Evolutionary conservation across 2,797 vertebrate genomes (phyloP).

Genomic region (Rhodeus uyekii): DNA sequence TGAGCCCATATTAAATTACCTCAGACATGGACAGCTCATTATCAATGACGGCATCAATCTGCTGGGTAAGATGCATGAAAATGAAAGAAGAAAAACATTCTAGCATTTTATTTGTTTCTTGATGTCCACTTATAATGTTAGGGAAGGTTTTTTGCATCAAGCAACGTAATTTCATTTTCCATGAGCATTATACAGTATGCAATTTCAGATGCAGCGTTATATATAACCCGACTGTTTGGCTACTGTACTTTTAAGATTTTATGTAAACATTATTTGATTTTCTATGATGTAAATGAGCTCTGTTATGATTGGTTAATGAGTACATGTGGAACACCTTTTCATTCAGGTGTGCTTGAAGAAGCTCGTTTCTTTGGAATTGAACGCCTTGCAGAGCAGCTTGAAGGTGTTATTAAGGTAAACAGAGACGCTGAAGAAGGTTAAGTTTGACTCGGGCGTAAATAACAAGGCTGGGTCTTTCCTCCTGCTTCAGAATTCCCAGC

Average conservation of each 20-base stretch:
- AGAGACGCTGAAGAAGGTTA: neutral
- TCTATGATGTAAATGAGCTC: constrained; percentile 1
- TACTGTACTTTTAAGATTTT: neutral
- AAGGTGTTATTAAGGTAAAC: constrained; percentile 88
- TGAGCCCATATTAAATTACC: constrained; percentile 96
- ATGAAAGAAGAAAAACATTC: neutral
- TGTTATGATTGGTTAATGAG: neutral
- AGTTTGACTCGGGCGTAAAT: neutral
- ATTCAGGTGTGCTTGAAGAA: constrained; percentile 92
- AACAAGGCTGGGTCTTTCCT: neutral
- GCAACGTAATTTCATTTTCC: neutral
- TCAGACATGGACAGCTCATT: constrained; percentile 96
- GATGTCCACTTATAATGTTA: neutral
- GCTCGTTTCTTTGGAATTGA: constrained; percentile 98
- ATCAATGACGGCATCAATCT: constrained; percentile 97
- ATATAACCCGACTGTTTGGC: neutral
- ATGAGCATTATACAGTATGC: constrained; percentile 64
- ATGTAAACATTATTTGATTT: neutral
- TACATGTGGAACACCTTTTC: neutral
- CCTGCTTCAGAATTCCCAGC: constrained; percentile 83
- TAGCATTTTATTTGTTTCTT: neutral
- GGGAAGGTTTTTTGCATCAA: neutral
- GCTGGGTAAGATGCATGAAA: constrained; percentile 74
- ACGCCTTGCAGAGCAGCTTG: constrained; percentile 93
- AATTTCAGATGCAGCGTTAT: neutral